Base-by-base conservation (phyloP, 2,113 vertebrate genomes). In the Lucifuga dentata region DNA sequence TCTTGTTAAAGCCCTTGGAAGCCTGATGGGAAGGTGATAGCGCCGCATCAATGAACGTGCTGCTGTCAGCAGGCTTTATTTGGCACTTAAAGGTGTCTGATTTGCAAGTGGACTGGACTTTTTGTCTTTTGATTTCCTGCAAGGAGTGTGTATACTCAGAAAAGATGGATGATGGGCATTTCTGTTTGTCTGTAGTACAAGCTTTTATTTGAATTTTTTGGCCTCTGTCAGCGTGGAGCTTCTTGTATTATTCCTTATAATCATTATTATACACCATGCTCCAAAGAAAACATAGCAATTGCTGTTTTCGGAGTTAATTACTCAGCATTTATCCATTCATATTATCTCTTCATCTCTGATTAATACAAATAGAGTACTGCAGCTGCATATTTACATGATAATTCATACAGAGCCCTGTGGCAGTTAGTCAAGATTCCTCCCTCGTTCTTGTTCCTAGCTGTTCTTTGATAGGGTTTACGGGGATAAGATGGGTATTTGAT, bases 1-100 rank as follows among this genome's bases (percentile, higher is more conserved):
- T 71, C 72, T 80, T 76, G 79, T 89, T 86, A 81, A 89, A 84
- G 65, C 57, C 44, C 56, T 74, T 61, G 33, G 68, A 85, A 78
- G 78, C 51, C 40, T 71, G 53, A 64, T 17, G 56, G 48, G 43
- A 63, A 48, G 55, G 53, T 20, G 60, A 36, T 6, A 16, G 44
- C 12, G 5, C 45, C 5, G 56, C 52, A 35, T 44, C n/a, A 33
- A 58, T 65, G 48, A 64, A 59, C 41, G 23, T 59, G 68, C 24
- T 41, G 71, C 66, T 81, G 50, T 81, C 68, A 57, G 46, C 35
- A 40, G 4, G 46, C 41, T 59, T 70, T 58, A 73, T 86, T 83
- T 76, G 71, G 65, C 56, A 48, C 75, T 15, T 45, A 67, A 69
- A 83, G 53, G 39, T 78, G 70, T 83, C 70, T 63, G 49, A 71